Conservation (phyloP, 2,797 vertebrate genomes). For the Melanotaenia boesemani region DNA sequence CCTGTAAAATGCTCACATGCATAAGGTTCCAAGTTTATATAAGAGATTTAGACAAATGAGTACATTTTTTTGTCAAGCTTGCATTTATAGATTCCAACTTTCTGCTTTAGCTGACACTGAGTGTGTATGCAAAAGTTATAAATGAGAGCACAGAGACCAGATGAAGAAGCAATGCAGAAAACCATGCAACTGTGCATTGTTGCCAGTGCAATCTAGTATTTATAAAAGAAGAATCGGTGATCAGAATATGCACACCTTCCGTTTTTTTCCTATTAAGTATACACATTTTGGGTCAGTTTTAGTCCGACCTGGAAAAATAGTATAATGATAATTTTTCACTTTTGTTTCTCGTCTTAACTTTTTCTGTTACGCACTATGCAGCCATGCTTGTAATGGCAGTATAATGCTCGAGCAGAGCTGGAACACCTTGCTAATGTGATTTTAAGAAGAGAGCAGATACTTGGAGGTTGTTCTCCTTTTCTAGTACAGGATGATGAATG, state of each 20-base stretch:
- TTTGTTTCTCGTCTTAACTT: background rate
- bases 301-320: background rate
- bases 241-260: background rate
- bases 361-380: background rate
- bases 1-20: background rate
- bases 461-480: background rate
- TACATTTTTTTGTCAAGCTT: background rate
- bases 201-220: background rate
- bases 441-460: background rate
- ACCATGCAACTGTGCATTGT: background rate
- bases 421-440: background rate
- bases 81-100: background rate
- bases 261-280: too few species aligned
- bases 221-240: background rate
- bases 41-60: background rate
- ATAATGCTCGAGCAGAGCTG: background rate
- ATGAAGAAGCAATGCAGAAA: background rate
- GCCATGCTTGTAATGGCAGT: background rate
- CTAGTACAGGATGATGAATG: background rate
- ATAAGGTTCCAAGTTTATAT: background rate
- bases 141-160: background rate
- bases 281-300: too few species aligned
- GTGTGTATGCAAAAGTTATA: background rate
- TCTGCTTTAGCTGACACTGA: background rate
- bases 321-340: background rate